A percentile compares a stretch with the other conserved stretches of the same genome.
These are phyloP conservation scores for Craseonycteris thonglongyai DNA, from an alignment of 2,113 vertebrate genomes.

Conservation along the genomic window DNA sequence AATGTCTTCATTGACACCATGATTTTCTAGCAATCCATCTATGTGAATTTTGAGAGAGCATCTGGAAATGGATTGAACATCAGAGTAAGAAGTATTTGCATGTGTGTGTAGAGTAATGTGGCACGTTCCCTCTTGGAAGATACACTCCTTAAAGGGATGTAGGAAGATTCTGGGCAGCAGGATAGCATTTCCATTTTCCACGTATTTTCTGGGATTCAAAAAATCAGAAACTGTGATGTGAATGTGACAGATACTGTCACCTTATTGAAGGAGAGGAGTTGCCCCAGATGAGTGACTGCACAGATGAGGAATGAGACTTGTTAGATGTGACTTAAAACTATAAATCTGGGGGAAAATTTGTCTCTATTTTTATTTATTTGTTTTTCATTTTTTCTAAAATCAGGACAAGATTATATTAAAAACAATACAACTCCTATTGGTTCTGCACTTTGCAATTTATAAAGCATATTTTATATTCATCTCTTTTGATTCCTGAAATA, in stretches of 20 bases:
- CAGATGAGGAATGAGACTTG: neutral
- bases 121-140: neutral
- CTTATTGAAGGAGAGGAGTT: neutral
- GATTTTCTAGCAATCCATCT: neutral
- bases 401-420: neutral
- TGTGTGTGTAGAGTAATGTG: neutral
- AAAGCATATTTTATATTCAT: neutral
- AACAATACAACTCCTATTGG: neutral
- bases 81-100: neutral
- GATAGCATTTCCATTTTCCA: neutral
- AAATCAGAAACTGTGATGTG: neutral
- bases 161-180: neutral
- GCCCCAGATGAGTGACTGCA: neutral
- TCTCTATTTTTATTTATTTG: neutral
- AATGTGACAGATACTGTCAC: neutral
- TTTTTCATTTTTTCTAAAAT: neutral
- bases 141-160: neutral
- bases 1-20: neutral
- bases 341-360: neutral
- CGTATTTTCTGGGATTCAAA: neutral
- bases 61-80: neutral
- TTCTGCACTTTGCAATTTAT: neutral
- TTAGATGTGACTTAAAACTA: neutral
- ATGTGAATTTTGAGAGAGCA: neutral
- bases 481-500: slow-evolving; percentile 12